Percentiles rank a stretch among this genome's conserved stretches.
Evolutionary conservation across 2,888 invertebrate genomes (phyloP).

Genomic region (Eucriotettix oculatus): DNA sequence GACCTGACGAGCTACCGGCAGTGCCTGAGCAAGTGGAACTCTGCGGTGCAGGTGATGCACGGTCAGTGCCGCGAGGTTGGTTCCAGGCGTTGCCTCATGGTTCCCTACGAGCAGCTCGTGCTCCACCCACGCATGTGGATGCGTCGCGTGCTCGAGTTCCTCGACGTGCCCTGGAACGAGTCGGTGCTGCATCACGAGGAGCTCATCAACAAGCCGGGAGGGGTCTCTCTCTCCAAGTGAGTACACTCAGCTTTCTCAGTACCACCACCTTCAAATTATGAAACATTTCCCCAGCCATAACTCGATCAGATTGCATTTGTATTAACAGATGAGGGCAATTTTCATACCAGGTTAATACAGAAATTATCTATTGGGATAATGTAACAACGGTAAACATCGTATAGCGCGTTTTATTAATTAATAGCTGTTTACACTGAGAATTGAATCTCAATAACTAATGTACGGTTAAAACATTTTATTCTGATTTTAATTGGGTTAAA

Average conservation of each 20-base stretch:
- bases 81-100: conserved; percentile 60
- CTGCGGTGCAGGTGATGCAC: conserved; percentile 87
- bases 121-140: conserved; percentile 82
- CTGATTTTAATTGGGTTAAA: too few relatives aligned
- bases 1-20: conserved; percentile 86
- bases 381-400: too few relatives aligned
- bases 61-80: conserved; percentile 78
- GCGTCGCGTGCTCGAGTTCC: conserved; percentile 70
- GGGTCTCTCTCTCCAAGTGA: conserved; percentile 89
- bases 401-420: too few relatives aligned
- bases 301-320: too few relatives aligned
- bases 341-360: too few relatives aligned
- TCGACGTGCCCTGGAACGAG: conserved; percentile 88
- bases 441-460: too few relatives aligned
- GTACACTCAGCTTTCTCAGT: conserved; percentile 18
- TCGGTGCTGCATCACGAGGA: conserved; percentile 95
- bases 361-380: too few relatives aligned
- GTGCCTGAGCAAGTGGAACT: conserved; percentile 94
- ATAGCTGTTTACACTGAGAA: too few relatives aligned
- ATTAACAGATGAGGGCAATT: too few relatives aligned
- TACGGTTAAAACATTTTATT: too few relatives aligned
- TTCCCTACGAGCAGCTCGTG: conserved; percentile 94
- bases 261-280: too few relatives aligned
- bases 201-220: conserved; percentile 88
- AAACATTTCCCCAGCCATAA: too few relatives aligned